phyloP scores from a whole-genome alignment of 2,888 invertebrate species.

The Melanargia galathea region DNA sequence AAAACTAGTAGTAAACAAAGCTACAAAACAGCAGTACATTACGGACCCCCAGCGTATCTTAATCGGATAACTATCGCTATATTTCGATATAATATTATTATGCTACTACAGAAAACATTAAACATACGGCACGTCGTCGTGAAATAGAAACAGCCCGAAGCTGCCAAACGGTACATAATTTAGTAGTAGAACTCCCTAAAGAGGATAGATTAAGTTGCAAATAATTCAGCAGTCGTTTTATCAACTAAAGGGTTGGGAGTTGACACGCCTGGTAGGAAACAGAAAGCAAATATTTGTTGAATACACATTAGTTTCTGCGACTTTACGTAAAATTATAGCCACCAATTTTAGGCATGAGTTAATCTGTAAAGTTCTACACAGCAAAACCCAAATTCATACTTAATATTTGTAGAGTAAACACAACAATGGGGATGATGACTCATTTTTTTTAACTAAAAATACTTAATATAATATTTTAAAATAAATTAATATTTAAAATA shows the following conservation, averaged over 20 bases:
- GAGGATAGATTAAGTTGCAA: conserved; percentile 24
- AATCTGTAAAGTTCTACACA: background rate
- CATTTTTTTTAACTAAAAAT: too few species aligned
- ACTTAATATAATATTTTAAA: too few species aligned
- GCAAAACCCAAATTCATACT: background rate
- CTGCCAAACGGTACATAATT: conserved; percentile 28
- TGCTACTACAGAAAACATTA: conserved; percentile 14
- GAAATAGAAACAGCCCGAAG: conserved; percentile 20
- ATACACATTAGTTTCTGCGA: conserved; percentile 26
- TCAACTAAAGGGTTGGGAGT: conserved; percentile 24
- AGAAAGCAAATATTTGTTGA: conserved; percentile 61
- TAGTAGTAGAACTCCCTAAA: conserved; percentile 18
- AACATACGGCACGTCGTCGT: conserved; percentile 15
- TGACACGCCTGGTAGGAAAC: conserved; percentile 49
- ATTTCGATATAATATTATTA: conserved; percentile 5
- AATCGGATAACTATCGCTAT: conserved; percentile 9
- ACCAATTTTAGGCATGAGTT: background rate
- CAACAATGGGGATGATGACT: background rate
- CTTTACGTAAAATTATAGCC: background rate
- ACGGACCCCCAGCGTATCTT: conserved; percentile 16
- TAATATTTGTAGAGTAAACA: background rate
- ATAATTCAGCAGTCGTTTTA: conserved; percentile 34
- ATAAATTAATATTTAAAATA: too few species aligned
- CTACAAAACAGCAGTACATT: conserved; percentile 18
- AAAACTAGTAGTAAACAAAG: conserved; percentile 6